Base-by-base conservation (phyloP, 2,113 vertebrate genomes). In the Prionailurus viverrinus region DNA sequence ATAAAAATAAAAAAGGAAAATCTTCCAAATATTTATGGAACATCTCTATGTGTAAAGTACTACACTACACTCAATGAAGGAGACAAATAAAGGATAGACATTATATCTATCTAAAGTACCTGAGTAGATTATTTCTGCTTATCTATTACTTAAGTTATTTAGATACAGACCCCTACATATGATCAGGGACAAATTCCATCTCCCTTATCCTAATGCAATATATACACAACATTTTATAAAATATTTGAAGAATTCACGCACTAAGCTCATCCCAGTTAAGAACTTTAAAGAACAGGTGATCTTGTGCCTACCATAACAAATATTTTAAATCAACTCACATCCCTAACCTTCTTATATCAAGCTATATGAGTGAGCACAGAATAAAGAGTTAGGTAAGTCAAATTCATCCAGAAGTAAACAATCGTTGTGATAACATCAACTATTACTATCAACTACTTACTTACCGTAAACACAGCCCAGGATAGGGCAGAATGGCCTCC, bases 401-500 rank as follows among this genome's bases (percentile, higher is more conserved):
- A 41, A 89, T 85, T 86, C 53, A 95, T 16, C 33, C 11, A 86
- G 39, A 92, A 92, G 19, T 53, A 87, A 91, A 88, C 61, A 94
- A 79, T 58, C 58, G 93, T 25, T 92, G 41, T 8, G 14, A 41
- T 23, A 74, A 89, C 15, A 97, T 91, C 41, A 92, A 86, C 21
- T 95, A 95, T 27, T 27, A 29, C 1, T 74, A 85, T 63, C 63
- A 97, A 88, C 69, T 71, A 84, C 23, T 88, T 97, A 98, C 99
- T 99, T 97, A 99, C 99, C 79, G 99, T 99, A 96, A 99, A 99
- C 0, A 99, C 99, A 7, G 99, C 99, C 99, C 99, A 99, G 97
- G 99, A 99, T 23, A 99, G 99, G 0, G 99, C 99, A 96, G 99
- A 99, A 98, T 99, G 99, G 53, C 99, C 99, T 97, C 99, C 99